phyloP scores from a whole-genome alignment of 2,888 invertebrate genomes.

The Lasius fuliginosus region DNA sequence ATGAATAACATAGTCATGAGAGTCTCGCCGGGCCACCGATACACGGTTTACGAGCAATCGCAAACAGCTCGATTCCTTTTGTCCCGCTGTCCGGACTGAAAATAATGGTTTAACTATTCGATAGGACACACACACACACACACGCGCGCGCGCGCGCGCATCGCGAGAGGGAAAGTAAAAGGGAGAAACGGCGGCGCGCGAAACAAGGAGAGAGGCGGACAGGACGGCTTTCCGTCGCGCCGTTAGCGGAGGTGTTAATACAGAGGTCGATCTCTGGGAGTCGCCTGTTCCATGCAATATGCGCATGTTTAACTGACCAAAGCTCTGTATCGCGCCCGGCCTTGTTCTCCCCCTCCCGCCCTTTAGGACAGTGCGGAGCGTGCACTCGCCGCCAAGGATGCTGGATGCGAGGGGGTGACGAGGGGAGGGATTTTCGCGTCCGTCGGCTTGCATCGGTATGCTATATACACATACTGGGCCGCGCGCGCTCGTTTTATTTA shows the following conservation, averaged over 20 bases:
- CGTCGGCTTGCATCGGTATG: slow-evolving; percentile 50
- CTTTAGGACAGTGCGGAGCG: slow-evolving; percentile 66
- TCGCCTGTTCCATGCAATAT: slow-evolving; percentile 86
- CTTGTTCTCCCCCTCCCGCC: slow-evolving; percentile 67
- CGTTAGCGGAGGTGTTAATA: slow-evolving; percentile 84
- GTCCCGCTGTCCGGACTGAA: slow-evolving; percentile 78
- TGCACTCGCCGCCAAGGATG: slow-evolving; percentile 67
- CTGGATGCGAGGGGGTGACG: slow-evolving; percentile 28
- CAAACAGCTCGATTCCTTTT: slow-evolving; percentile 76
- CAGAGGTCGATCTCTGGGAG: slow-evolving; percentile 85
- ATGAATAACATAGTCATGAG: slow-evolving; percentile 59
- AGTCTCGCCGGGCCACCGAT: slow-evolving; percentile 57
- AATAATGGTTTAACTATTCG: slow-evolving; percentile 82
- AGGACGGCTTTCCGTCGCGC: slow-evolving; percentile 13
- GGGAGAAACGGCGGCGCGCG: slow-evolving; percentile 37
- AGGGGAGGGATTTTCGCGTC: slow-evolving; percentile 40
- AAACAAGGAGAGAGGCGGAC: slow-evolving; percentile 41
- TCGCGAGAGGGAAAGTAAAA: slow-evolving; percentile 43
- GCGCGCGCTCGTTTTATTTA: slow-evolving; percentile 73
- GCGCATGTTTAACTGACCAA: slow-evolving; percentile 86
- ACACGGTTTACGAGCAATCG: slow-evolving; percentile 60
- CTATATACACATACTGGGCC: slow-evolving; percentile 6
- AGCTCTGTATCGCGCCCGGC: slow-evolving; percentile 81
- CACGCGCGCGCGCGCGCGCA: no score
- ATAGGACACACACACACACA: slow-evolving; percentile 60